Conservation (phyloP, 2,113 vertebrate genomes). For the Muntiacus reevesi region DNA sequence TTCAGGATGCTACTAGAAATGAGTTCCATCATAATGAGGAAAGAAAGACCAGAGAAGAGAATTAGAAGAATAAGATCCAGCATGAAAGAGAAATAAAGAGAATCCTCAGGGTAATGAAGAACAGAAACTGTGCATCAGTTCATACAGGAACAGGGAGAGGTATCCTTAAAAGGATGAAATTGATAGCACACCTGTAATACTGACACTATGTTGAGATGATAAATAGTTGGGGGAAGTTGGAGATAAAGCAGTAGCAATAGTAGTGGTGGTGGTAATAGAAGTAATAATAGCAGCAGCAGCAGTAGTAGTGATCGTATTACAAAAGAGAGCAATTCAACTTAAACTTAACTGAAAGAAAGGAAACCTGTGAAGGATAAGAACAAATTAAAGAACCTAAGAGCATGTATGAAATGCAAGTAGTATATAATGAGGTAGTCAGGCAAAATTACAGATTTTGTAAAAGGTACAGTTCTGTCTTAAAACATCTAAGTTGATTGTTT, state of each 20-base stretch:
- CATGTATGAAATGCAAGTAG: not conserved
- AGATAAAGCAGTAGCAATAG: not conserved
- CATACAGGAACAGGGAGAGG: fast-evolving
- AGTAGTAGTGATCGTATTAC: not conserved
- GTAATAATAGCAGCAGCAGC: no score
- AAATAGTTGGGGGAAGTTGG: not conserved
- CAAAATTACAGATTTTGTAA: not conserved
- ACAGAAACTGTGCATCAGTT: not conserved
- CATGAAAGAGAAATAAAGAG: not conserved
- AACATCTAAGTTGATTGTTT: not conserved
- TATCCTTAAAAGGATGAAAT: not conserved
- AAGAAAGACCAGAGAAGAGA: not conserved
- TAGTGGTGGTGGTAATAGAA: not conserved
- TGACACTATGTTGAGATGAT: not conserved
- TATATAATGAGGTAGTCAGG: not conserved
- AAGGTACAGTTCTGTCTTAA: not conserved
- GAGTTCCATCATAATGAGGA: not conserved
- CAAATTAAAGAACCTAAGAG: not conserved
- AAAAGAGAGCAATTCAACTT: not conserved
- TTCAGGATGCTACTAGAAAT: not conserved
- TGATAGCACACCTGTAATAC: not conserved
- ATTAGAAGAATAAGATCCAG: not conserved
- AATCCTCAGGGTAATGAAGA: not conserved
- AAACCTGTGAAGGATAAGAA: not conserved
- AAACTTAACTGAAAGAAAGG: not conserved